Conservation (phyloP, 2,888 invertebrate genomes). For the Neoitamus cyanurus region DNA sequence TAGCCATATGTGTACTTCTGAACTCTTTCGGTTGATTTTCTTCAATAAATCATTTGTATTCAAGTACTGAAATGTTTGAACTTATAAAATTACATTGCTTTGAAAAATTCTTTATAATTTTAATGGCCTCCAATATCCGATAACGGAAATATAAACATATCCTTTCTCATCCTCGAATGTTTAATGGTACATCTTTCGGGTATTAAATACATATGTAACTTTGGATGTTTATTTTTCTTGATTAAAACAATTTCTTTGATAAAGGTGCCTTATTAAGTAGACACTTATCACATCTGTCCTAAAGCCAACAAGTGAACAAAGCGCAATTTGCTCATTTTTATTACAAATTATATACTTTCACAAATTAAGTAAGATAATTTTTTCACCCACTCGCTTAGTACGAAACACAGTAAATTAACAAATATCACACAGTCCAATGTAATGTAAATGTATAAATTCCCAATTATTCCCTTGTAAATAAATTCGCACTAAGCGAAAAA, state of each 20-base stretch:
- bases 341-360: neutral
- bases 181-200: too few relatives aligned
- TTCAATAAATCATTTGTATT: too few relatives aligned
- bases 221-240: too few relatives aligned
- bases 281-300: neutral
- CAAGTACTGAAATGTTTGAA: too few relatives aligned
- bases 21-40: too few relatives aligned
- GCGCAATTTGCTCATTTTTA: neutral
- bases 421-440: neutral
- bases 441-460: neutral
- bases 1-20: too few relatives aligned
- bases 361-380: slow-evolving; percentile 18
- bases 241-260: neutral
- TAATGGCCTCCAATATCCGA: too few relatives aligned
- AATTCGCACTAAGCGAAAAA: slow-evolving; percentile 9
- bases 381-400: neutral
- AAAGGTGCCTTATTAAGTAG: neutral
- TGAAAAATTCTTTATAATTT: too few relatives aligned
- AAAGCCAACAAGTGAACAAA: neutral
- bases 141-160: too few relatives aligned
- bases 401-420: neutral
- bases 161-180: too few relatives aligned
- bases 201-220: too few relatives aligned
- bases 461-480: neutral
- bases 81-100: too few relatives aligned